A percentile compares a stretch with the other conserved stretches of the same genome.
These are phyloP conservation scores for Nasonia vitripennis DNA, from an alignment of 1,140 invertebrate genomes.

Conservation along the genomic window DNA sequence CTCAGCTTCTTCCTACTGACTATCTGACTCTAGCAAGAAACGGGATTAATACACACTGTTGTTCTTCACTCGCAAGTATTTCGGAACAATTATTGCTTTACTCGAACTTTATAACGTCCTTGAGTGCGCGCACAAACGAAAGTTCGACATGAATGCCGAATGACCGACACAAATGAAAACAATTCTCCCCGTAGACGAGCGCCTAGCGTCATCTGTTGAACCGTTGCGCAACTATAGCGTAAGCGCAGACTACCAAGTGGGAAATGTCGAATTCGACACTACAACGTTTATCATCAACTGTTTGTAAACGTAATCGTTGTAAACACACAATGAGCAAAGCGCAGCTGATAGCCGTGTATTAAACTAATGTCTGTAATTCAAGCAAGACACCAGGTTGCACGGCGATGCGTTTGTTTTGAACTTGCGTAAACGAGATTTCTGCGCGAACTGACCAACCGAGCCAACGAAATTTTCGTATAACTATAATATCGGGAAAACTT, in stretches of 20 bases:
- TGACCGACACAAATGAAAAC: background rate
- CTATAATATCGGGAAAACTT: background rate
- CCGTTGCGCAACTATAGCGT: background rate
- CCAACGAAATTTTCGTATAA: background rate
- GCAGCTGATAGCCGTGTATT: too few relatives aligned
- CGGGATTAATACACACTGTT: background rate
- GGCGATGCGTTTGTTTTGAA: too few relatives aligned
- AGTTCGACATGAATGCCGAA: too few relatives aligned
- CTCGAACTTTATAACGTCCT: background rate
- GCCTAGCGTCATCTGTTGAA: constrained; percentile 19
- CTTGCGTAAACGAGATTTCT: background rate
- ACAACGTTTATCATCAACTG: constrained; percentile 2
- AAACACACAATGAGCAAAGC: background rate
- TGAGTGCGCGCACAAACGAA: too few relatives aligned
- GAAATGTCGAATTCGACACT: constrained; percentile 46
- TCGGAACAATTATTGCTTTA: background rate
- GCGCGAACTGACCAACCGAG: too few relatives aligned
- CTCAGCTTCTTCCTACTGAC: background rate
- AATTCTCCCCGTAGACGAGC: background rate
- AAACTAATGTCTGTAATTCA: too few relatives aligned
- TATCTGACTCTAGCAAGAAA: background rate
- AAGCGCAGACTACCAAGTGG: background rate
- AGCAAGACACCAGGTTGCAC: background rate
- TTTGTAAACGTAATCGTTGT: constrained; percentile 16
- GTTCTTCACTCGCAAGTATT: background rate